A percentile compares a stretch with the other conserved stretches of the same genome.
phyloP scores from a whole-genome alignment of 1,140 invertebrate species.

The Holotrichia oblita region DNA sequence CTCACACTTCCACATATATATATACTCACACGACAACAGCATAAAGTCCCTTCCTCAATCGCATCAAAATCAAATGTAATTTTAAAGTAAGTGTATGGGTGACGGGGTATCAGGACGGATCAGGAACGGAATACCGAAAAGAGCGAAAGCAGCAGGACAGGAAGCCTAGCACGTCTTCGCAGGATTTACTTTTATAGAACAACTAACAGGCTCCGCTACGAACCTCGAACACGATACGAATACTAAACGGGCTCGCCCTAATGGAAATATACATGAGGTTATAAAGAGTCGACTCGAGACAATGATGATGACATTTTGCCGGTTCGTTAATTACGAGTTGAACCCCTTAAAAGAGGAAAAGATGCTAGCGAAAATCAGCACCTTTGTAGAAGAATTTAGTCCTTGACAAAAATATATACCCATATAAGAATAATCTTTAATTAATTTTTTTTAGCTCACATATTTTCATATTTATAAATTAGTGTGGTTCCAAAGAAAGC shows the following conservation, averaged over 20 bases:
- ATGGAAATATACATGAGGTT: conserved; percentile 60
- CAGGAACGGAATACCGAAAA: conserved; percentile 26
- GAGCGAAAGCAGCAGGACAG: conserved; percentile 51
- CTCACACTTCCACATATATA: too few species aligned
- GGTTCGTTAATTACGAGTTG: conserved; percentile 20
- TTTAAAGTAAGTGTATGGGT: conserved; percentile 50
- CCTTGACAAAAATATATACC: too few species aligned
- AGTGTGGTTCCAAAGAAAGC: too few species aligned
- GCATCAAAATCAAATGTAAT: conserved; percentile 52
- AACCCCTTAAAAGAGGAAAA: too few species aligned
- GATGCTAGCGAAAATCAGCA: too few species aligned
- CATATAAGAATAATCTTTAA: too few species aligned
- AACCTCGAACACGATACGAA: conserved; percentile 53
- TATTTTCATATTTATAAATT: too few species aligned
- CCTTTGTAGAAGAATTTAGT: too few species aligned
- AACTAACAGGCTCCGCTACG: conserved; percentile 58
- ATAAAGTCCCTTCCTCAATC: not conserved
- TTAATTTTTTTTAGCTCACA: too few species aligned
- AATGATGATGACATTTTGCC: conserved; percentile 27
- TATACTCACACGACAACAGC: not conserved
- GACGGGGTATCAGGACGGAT: conserved; percentile 49
- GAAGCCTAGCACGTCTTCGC: conserved; percentile 55
- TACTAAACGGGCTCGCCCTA: conserved; percentile 57
- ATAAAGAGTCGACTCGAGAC: conserved; percentile 48
- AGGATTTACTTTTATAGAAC: conserved; percentile 60